Evolutionary conservation across 2,888 invertebrate species (phyloP), one percentile per base, ranked within the genome.

Genomic region (Caenorhabditis sp.): DNA sequence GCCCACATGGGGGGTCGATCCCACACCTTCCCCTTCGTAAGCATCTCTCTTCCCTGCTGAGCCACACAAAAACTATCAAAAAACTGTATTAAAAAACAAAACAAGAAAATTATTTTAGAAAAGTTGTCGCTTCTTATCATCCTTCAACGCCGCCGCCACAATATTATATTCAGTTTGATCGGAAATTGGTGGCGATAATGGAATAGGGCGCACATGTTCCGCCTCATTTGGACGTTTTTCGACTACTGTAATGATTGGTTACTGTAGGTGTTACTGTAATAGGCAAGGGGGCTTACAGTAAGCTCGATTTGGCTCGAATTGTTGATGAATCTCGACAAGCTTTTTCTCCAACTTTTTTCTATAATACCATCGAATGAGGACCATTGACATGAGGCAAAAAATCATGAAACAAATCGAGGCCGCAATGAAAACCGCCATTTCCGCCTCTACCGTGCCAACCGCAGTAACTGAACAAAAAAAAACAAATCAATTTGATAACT

Each of bases 81-180:
- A n/a, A n/a, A n/a, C n/a, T n/a, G n/a, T n/a, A n/a, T n/a, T n/a
- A n/a, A n/a, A n/a, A n/a, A n/a, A n/a, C n/a, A n/a, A n/a, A n/a
- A n/a, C n/a, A n/a, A n/a, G n/a, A n/a, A n/a, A n/a, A n/a, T n/a
- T 7, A 10, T 43, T 14, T 17, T 14, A 43, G 43, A 43, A 43
- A 43, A 43, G 43, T 43, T 43, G 43, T 25, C 72, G 67, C 36
- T 54, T 36, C 56, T 53, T 56, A n/a, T 72, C 67, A 23, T 72
- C 72, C 7, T 64, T 59, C n/a, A 72, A 56, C 21, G 61, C 67
- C 0, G 64, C 72, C 20, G 72, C 72, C 20, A 73, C 73, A 31
- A 73, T 62, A 27, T 73, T 73, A 59, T 73, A 73, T 26, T 73
- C 73, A 27, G 73, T 73, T 65, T 73, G 73, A 65, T 73, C 73